phyloP scores from a whole-genome alignment of 2,888 invertebrate species.

The Nipponacmea schrenckii region DNA sequence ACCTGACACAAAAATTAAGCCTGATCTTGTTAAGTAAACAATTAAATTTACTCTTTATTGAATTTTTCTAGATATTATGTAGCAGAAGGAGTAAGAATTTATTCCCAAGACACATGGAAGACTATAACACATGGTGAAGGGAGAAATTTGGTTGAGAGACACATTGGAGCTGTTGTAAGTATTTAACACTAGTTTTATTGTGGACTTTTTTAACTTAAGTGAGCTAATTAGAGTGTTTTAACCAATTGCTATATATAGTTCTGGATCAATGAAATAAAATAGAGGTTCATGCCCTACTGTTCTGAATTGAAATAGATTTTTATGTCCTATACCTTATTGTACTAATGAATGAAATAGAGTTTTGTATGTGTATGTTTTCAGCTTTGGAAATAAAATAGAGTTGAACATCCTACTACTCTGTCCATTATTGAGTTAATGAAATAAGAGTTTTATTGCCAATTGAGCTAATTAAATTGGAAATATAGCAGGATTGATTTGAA shows the following conservation, averaged over 20 bases:
- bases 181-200: not conserved
- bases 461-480: no score
- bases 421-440: not conserved
- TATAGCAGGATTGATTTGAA: not conserved
- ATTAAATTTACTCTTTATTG: not conserved
- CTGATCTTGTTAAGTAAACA: not conserved
- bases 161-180: constrained; percentile 67
- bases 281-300: no score
- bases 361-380: no score
- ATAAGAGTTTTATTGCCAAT: no score
- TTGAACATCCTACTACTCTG: not conserved
- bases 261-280: no score
- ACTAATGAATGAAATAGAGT: not conserved
- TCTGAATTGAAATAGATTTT: no score
- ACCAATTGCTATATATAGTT: no score
- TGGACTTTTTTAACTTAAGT: not conserved
- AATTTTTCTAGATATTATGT: constrained; percentile 69
- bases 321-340: no score
- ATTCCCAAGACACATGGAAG: constrained; percentile 72
- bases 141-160: constrained; percentile 69
- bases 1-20: not conserved
- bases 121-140: constrained; percentile 69
- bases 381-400: no score
- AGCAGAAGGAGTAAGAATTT: constrained; percentile 72
- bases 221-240: not conserved